Evolutionary conservation across 2,113 vertebrate species (phyloP).

Genomic region (Saimiri boliviensis): DNA sequence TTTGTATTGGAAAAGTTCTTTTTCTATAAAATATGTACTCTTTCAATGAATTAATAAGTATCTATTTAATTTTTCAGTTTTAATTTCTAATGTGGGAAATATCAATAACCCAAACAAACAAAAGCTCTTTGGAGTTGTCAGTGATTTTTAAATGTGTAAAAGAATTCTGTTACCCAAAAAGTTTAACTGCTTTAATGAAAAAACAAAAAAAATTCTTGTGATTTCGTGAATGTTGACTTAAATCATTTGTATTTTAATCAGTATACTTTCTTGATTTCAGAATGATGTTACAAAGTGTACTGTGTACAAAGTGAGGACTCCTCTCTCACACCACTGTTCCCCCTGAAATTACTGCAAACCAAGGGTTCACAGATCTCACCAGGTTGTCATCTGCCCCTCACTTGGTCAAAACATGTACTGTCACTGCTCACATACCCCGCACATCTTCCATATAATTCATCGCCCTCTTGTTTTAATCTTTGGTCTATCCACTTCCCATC

Average conservation of each 20-base stretch:
- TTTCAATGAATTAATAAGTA: conserved; percentile 37
- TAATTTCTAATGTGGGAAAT: conserved; percentile 26
- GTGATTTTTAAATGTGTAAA: conserved; percentile 48
- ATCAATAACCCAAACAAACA: conserved; percentile 31
- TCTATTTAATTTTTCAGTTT: conserved; percentile 35
- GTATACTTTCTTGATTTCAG: conserved; percentile 7
- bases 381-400: neutral
- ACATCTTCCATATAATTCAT: neutral
- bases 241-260: neutral
- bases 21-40: conserved; percentile 30
- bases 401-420: accelerated
- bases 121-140: neutral
- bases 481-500: neutral
- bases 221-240: conserved; percentile 10
- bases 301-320: neutral
- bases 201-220: neutral
- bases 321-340: neutral
- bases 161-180: neutral
- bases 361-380: neutral
- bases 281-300: neutral
- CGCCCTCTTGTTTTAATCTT: conserved; percentile 15
- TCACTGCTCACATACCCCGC: neutral
- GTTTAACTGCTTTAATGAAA: conserved; percentile 12
- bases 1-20: conserved; percentile 40
- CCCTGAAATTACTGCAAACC: neutral